These are phyloP conservation scores for Dermatemys mawii DNA, from an alignment of 2,113 vertebrate species.

Conservation along the genomic window DNA sequence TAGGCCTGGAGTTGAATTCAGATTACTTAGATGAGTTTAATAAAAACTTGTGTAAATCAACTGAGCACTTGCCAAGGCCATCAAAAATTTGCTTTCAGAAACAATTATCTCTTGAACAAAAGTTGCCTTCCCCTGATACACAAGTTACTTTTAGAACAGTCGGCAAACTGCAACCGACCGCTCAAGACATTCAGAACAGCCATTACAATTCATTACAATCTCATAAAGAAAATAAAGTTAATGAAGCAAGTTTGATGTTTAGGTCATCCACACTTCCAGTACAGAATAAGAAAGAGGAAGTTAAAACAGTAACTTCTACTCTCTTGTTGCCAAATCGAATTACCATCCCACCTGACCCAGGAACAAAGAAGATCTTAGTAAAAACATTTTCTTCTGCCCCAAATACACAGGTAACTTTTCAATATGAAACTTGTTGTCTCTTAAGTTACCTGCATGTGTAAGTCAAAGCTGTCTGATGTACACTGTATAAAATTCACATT, in stretches of 20 bases:
- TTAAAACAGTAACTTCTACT: conserved; percentile 74
- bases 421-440: not conserved
- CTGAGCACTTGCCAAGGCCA: conserved; percentile 87
- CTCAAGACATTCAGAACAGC: conserved; percentile 42
- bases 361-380: conserved; percentile 69
- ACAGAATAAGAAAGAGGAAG: conserved; percentile 69
- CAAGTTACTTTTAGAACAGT: conserved; percentile 54
- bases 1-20: conserved; percentile 73
- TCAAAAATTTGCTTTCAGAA: conserved; percentile 85
- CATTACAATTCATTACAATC: conserved; percentile 45
- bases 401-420: conserved; percentile 72
- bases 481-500: not conserved
- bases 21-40: conserved; percentile 78
- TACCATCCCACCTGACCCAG: conserved; percentile 43
- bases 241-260: not conserved
- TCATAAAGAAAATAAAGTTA: conserved; percentile 39
- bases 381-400: conserved; percentile 66
- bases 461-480: not conserved
- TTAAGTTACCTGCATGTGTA: not conserved
- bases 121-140: conserved; percentile 48
- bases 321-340: conserved; percentile 67
- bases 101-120: conserved; percentile 36
- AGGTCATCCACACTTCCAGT: conserved; percentile 70
- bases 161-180: conserved; percentile 52
- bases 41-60: conserved; percentile 82